Evolutionary conservation across 2,113 vertebrate genomes (phyloP).

Genomic region (Galbula dea): DNA sequence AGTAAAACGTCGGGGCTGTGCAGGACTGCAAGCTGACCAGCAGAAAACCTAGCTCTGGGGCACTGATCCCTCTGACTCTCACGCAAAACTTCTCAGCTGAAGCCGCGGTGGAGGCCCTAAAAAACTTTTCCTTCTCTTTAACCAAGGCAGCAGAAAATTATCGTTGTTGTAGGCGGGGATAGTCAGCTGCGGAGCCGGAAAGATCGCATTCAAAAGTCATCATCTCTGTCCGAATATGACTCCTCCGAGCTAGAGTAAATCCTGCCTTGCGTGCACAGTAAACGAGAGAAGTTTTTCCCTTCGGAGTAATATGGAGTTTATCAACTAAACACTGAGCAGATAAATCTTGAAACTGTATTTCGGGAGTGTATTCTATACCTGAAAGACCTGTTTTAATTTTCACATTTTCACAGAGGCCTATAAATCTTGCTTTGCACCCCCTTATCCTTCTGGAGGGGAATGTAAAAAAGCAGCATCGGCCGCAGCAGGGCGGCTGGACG

Average conservation of each 20-base stretch:
- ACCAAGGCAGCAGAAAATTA: neutral
- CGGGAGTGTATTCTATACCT: neutral
- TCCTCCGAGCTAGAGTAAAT: neutral
- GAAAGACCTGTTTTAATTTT: slow-evolving; percentile 29
- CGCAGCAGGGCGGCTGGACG: neutral
- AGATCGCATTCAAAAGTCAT: neutral
- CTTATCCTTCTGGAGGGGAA: neutral
- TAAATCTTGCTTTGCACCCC: slow-evolving; percentile 14
- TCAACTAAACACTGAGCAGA: slow-evolving; percentile 28
- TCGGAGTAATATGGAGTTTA: slow-evolving; percentile 27
- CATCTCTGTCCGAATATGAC: neutral
- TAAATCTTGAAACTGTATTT: slow-evolving; percentile 15
- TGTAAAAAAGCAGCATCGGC: neutral
- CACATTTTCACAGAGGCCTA: slow-evolving; percentile 12
- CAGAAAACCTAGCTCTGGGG: slow-evolving; percentile 29
- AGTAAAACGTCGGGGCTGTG: slow-evolving; percentile 6
- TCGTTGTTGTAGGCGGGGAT: neutral
- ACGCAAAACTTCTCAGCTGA: neutral
- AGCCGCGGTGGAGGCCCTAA: neutral
- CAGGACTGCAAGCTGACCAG: neutral
- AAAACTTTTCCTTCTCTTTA: slow-evolving; percentile 16
- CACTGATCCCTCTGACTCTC: neutral
- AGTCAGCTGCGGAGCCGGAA: neutral
- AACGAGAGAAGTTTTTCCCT: neutral
- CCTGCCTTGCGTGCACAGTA: neutral